Evolutionary conservation across 1,140 invertebrate genomes (phyloP), one percentile per base, ranked within the genome.

Genomic region (Heliconius hewitsoni): DNA sequence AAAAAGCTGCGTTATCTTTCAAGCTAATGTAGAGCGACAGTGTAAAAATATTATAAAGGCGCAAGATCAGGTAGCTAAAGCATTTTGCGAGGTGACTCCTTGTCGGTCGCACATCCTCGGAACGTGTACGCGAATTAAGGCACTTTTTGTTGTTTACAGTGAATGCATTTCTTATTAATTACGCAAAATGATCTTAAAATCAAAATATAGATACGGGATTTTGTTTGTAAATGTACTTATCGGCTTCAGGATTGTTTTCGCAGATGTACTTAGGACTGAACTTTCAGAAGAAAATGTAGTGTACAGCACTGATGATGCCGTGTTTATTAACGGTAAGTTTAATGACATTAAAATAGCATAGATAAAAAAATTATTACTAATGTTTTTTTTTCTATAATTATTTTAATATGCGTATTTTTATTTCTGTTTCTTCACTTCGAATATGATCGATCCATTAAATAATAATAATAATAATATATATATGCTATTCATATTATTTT

Each of bases 41-140:
- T 90, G 89, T 88, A 92, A 93, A 91, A 88, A 89, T 93, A 93
- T 93, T 94, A 93, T 93, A 94, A 94, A 93, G 93, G 87, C 87
- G 85, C 84, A 83, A 81, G 85, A 82, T 80, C 79, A 88, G 85
- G 85, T 86, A 80, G 81, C 82, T 85, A 76, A 89, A 89, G 89
- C 92, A 94, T 93, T 93, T 94, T 91, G 92, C 92, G 84, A 89
- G 89, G 88, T 82, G 89, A 85, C 90, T 92, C 91, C 90, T 93
- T 87, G 85, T 85, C 85, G 83, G 86, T 81, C 88, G 87, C 87
- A 93, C 93, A 90, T 90, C 86, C 87, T 87, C 83, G 86, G 86
- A 85, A 76, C 89, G 86, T 87, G 87, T 76, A 80, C 72, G 55
- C 50, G 70, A 73, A 66, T 66, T 66, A 66, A 66, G 11, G 2